These are phyloP conservation scores for Oscheius sp. DNA, from an alignment of 2,888 invertebrate genomes.

Conservation along the genomic window DNA sequence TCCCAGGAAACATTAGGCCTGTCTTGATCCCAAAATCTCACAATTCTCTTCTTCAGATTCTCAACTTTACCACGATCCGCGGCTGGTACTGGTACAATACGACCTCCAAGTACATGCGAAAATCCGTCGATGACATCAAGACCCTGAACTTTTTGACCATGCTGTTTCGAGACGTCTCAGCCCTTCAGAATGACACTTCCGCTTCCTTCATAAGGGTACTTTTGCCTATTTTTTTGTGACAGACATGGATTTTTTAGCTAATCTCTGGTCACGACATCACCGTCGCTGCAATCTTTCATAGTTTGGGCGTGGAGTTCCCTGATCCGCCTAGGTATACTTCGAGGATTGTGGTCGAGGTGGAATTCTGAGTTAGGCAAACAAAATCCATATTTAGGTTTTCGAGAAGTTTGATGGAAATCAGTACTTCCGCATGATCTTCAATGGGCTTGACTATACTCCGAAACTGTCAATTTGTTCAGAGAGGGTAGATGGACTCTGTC, in stretches of 20 bases:
- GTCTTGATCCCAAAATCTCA: too few relatives aligned
- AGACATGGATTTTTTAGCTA: slow-evolving; percentile 37
- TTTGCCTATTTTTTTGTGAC: not conserved
- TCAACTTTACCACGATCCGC: slow-evolving; percentile 6
- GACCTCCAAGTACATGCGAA: slow-evolving; percentile 1
- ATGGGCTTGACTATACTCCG: slow-evolving; percentile 9
- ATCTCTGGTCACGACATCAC: slow-evolving; percentile 57
- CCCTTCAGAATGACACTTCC: not conserved
- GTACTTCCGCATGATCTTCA: slow-evolving; percentile 1
- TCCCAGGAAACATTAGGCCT: too few relatives aligned
- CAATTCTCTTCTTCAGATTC: not conserved
- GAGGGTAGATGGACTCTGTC: slow-evolving; percentile 1
- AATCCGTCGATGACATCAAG: slow-evolving; percentile 14
- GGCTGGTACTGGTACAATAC: slow-evolving; percentile 1
- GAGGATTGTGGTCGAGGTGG: slow-evolving; percentile 86
- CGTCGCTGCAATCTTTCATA: slow-evolving; percentile 53
- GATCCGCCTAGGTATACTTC: slow-evolving; percentile 85
- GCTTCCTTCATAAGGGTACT: not conserved
- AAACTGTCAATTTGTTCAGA: slow-evolving; percentile 2
- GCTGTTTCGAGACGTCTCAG: not conserved
- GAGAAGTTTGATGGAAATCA: not conserved
- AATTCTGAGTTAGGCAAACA: not conserved
- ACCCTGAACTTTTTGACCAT: slow-evolving; percentile 9
- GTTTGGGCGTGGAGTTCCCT: slow-evolving; percentile 47
- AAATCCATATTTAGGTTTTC: not conserved